Conservation (phyloP, 30 jellyfish, hydroid and myxozoan genomes). For the Aurelia aurita complex sp. Pacific region DNA sequence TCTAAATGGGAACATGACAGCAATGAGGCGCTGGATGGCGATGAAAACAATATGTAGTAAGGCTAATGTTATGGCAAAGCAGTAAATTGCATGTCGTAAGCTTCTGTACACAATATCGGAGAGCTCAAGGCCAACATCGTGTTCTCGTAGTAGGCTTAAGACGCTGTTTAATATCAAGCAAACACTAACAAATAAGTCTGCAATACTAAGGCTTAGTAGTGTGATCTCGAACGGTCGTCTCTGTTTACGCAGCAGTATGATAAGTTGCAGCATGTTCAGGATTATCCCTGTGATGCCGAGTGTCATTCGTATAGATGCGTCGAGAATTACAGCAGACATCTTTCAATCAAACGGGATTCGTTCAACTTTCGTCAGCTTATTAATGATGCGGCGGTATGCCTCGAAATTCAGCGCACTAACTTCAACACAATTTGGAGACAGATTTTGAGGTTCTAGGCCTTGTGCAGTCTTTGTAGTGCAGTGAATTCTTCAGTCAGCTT, state of each 20-base stretch:
- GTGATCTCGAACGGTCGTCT: neutral
- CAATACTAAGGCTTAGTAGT: conserved; percentile 1
- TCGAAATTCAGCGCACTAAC: no score
- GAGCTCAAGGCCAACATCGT: neutral
- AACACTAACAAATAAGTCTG: neutral
- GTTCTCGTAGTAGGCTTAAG: neutral
- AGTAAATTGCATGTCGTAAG: conserved; percentile 1
- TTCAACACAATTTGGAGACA: no score
- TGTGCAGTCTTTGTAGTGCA: no score
- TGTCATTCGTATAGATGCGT: neutral
- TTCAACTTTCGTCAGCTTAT: no score
- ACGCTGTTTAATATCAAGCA: neutral
- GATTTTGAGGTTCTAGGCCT: no score
- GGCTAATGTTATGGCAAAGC: conserved; percentile 7
- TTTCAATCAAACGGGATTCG: no score
- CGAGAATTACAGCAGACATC: no score
- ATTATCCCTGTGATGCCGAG: neutral
- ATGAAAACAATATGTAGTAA: conserved; percentile 5
- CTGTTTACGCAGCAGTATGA: neutral
- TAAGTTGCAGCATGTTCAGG: neutral
- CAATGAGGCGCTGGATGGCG: conserved; percentile 15
- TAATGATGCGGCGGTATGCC: no score
- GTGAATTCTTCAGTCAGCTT: no score
- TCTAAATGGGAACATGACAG: conserved; percentile 7
- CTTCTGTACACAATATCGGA: conserved; percentile 1